These are phyloP conservation scores for Drosophila phalerata DNA, from an alignment of 2,888 invertebrate genomes.

Conservation along the genomic window DNA sequence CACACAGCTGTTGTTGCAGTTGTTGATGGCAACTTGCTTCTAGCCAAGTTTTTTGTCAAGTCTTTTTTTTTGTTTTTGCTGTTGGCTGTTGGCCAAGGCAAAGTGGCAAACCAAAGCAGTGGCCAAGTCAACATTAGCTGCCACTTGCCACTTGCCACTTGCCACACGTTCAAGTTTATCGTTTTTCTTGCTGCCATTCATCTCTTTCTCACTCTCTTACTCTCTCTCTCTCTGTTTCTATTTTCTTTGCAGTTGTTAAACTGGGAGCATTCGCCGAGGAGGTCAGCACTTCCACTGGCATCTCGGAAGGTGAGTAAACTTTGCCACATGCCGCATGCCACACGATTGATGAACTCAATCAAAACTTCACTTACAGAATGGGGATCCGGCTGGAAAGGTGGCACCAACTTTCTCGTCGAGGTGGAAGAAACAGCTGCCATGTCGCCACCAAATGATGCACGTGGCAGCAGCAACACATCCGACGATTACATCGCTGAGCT, in stretches of 20 bases:
- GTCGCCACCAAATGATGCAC: slow-evolving; percentile 53
- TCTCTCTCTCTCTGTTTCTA: not conserved
- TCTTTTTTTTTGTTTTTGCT: not conserved
- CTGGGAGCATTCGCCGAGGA: slow-evolving; percentile 81
- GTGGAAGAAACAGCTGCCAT: slow-evolving; percentile 83
- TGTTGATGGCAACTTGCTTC: slow-evolving; percentile 3
- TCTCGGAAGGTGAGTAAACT: slow-evolving; percentile 82
- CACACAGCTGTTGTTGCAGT: slow-evolving; percentile 3
- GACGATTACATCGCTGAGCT: slow-evolving; percentile 69
- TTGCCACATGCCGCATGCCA: slow-evolving; percentile 31
- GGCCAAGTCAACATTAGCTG: slow-evolving; percentile 42
- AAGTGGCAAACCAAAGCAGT: slow-evolving; percentile 6
- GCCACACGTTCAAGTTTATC: slow-evolving; percentile 35
- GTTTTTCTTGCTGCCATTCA: slow-evolving; percentile 24
- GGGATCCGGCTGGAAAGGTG: slow-evolving; percentile 85
- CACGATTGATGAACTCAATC: slow-evolving; percentile 31
- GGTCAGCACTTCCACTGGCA: slow-evolving; percentile 74
- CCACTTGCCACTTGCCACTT: slow-evolving; percentile 33
- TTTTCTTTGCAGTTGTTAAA: slow-evolving; percentile 74
- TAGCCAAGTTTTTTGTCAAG: not conserved
- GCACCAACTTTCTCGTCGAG: slow-evolving; percentile 85
- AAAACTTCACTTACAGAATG: slow-evolving; percentile 78
- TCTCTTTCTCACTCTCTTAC: not conserved
- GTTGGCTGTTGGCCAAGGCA: slow-evolving; percentile 41
- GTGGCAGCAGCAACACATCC: slow-evolving; percentile 58